Evolutionary conservation across 2,113 vertebrate species (phyloP).

Genomic region (Sapajus apella): DNA sequence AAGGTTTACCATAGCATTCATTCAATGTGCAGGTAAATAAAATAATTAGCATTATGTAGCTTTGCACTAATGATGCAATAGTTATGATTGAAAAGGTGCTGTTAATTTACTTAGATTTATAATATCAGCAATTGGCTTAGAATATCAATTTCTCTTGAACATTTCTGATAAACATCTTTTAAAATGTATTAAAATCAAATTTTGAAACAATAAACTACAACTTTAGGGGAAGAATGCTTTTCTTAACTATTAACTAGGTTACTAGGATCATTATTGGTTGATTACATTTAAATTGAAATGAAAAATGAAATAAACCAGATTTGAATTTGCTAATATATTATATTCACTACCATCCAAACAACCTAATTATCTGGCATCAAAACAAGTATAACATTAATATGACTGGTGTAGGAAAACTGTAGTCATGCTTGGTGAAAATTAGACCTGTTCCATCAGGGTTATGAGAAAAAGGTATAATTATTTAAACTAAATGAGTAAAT

Average conservation of each 20-base stretch:
- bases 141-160: slow-evolving; percentile 18
- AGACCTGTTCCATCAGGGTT: slow-evolving; percentile 41
- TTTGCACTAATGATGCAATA: neutral
- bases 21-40: neutral
- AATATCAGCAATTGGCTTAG: neutral
- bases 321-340: slow-evolving; percentile 25
- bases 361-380: slow-evolving; percentile 47
- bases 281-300: slow-evolving; percentile 19
- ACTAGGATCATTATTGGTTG: neutral
- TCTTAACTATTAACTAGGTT: neutral
- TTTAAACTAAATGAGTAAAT: slow-evolving; percentile 20
- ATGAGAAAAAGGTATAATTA: slow-evolving; percentile 44
- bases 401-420: slow-evolving; percentile 48
- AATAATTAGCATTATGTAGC: neutral
- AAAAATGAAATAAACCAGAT: slow-evolving; percentile 38
- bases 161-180: neutral
- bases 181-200: neutral
- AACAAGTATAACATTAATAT: slow-evolving; percentile 58
- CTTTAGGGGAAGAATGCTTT: neutral
- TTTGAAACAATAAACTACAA: neutral
- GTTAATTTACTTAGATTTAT: neutral
- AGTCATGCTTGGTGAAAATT: slow-evolving; percentile 54
- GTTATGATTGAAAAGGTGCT: neutral
- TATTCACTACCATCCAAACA: slow-evolving; percentile 40
- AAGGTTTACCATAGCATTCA: neutral